Percentiles rank a stretch among this genome's conserved stretches.
These are phyloP conservation scores for Deroptyus accipitrinus DNA, from an alignment of 2,113 vertebrate genomes.

Conservation along the genomic window DNA sequence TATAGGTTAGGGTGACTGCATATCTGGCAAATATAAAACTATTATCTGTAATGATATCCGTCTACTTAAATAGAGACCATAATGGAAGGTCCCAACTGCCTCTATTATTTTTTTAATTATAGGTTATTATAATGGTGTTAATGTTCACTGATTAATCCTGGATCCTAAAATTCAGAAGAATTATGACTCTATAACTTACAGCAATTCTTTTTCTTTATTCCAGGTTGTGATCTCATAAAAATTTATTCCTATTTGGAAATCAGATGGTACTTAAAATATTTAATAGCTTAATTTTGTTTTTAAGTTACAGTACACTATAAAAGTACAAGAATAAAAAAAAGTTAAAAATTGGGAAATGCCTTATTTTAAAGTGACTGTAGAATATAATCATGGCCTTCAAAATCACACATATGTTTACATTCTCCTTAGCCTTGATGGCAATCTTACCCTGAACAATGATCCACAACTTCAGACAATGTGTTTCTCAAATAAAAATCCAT, in stretches of 20 bases:
- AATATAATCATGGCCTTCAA: not conserved
- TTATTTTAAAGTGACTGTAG: not conserved
- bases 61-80: slow-evolving; percentile 33
- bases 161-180: slow-evolving; percentile 47
- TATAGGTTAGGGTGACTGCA: slow-evolving; percentile 45
- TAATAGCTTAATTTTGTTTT: slow-evolving; percentile 55
- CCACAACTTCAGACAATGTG: not conserved
- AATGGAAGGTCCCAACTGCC: slow-evolving; percentile 51
- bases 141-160: slow-evolving; percentile 34
- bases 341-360: not conserved
- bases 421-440: not conserved
- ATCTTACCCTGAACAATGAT: not conserved
- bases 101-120: slow-evolving; percentile 62
- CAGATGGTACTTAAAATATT: slow-evolving; percentile 48
- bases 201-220: slow-evolving; percentile 56
- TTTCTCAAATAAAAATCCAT: not conserved
- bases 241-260: slow-evolving; percentile 42
- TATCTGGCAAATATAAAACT: slow-evolving; percentile 29
- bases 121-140: slow-evolving; percentile 42
- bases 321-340: not conserved
- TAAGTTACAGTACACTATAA: not conserved
- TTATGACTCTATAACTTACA: slow-evolving; percentile 60
- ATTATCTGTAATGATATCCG: slow-evolving; percentile 41
- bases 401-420: not conserved
- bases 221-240: slow-evolving; percentile 43